Percentiles rank a stretch among this genome's conserved stretches.
Conservation (phyloP, 2,797 vertebrate species). For the Amphiprion clarkii region DNA sequence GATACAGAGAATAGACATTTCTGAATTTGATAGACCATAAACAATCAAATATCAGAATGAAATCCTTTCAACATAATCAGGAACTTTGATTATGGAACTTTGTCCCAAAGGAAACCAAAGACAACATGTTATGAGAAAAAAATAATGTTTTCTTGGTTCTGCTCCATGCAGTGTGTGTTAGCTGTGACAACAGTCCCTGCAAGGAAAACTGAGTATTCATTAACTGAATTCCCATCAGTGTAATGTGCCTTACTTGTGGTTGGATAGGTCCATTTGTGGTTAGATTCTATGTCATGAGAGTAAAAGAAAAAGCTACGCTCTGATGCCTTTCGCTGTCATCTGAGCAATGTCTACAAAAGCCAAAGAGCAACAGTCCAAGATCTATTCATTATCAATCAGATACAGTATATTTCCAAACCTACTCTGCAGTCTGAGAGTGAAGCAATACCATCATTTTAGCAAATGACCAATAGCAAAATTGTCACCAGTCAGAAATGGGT, state of each 20-base stretch:
- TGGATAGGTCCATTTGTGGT: conserved; percentile 24
- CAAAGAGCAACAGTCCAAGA: conserved; percentile 30
- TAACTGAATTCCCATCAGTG: conserved; percentile 2
- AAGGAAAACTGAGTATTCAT: conserved; percentile 16
- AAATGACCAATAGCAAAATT: background rate
- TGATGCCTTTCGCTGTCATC: too few species aligned
- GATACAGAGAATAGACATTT: background rate
- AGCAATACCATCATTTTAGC: background rate
- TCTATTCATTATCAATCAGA: background rate
- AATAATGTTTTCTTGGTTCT: background rate
- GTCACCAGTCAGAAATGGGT: too few species aligned
- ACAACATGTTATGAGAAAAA: background rate
- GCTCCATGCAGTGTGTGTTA: background rate
- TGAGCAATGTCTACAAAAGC: too few species aligned
- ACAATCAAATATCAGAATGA: background rate
- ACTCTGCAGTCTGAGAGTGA: background rate
- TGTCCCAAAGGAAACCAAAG: background rate
- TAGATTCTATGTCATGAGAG: conserved; percentile 13
- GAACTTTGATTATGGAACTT: conserved; percentile 8
- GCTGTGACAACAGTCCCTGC: background rate
- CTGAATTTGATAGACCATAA: background rate
- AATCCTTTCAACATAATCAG: background rate
- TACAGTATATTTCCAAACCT: background rate
- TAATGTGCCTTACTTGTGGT: conserved; percentile 17
- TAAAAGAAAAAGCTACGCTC: conserved; percentile 8